Evolutionary conservation across 2,888 invertebrate species (phyloP).

Genomic region (Himalopsyche japonica): DNA sequence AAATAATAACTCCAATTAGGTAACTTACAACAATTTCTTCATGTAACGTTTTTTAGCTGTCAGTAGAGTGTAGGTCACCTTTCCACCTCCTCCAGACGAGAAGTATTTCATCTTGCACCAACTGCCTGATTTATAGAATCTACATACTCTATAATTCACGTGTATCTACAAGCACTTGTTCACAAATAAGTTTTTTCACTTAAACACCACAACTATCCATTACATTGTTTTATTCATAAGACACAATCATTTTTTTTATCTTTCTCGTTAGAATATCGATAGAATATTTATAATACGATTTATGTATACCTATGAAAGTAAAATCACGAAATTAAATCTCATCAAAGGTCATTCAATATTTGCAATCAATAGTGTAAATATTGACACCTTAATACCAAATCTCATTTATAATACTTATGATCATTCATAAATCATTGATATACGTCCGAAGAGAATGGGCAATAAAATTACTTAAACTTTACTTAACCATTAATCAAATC

Average conservation of each 20-base stretch:
- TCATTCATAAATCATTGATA: background rate
- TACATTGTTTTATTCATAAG: background rate
- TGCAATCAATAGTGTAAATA: background rate
- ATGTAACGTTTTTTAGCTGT: constrained; percentile 66
- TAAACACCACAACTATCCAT: background rate
- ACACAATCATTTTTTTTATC: too few relatives aligned
- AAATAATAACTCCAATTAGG: too few relatives aligned
- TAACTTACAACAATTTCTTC: constrained; percentile 68
- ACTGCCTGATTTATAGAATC: background rate
- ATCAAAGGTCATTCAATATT: too few relatives aligned
- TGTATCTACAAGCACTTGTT: background rate
- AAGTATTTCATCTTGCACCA: constrained; percentile 63
- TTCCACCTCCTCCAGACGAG: constrained; percentile 58
- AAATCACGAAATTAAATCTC: too few relatives aligned
- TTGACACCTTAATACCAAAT: background rate
- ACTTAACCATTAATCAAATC: background rate
- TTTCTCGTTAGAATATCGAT: too few relatives aligned
- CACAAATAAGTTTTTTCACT: background rate
- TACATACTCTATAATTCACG: background rate
- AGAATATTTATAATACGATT: too few relatives aligned
- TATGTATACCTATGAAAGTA: too few relatives aligned
- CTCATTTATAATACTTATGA: background rate
- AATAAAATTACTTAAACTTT: background rate
- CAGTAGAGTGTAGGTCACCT: constrained; percentile 65
- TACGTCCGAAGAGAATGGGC: background rate